Evolutionary conservation across 2,113 vertebrate genomes (phyloP).

Genomic region (Sinosuthora webbiana): DNA sequence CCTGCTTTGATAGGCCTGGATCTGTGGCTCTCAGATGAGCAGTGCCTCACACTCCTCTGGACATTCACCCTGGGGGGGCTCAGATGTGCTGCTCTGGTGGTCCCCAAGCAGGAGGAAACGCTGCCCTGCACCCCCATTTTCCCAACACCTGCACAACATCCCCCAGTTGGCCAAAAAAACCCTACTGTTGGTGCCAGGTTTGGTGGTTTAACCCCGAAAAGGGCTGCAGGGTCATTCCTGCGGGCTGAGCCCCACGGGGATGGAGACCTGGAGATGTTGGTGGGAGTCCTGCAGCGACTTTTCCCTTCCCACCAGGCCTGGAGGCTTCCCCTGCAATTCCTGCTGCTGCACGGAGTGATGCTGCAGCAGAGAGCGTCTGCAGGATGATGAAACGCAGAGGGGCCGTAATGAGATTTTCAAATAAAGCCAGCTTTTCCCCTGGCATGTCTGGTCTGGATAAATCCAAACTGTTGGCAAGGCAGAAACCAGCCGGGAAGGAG

Average conservation of each 20-base stretch:
- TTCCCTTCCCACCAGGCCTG: not conserved
- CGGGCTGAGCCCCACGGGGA: not conserved
- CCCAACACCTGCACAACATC: not conserved
- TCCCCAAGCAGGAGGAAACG: not conserved
- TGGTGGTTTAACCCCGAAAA: not conserved
- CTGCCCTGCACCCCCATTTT: not conserved
- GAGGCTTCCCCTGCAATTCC: conserved; percentile 19
- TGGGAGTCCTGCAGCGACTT: not conserved
- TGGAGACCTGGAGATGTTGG: not conserved
- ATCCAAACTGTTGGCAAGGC: not conserved
- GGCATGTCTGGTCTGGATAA: conserved; percentile 23
- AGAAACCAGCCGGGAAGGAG: not conserved
- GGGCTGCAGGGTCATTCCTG: too few relatives aligned
- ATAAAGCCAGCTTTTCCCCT: conserved; percentile 18
- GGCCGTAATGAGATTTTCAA: conserved; percentile 43
- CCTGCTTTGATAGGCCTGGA: not conserved
- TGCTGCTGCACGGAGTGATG: not conserved
- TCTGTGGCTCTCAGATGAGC: not conserved
- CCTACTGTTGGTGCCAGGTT: too few relatives aligned
- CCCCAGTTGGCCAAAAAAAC: not conserved
- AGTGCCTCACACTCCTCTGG: not conserved
- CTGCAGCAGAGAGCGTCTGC: conserved; percentile 5
- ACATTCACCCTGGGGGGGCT: not conserved
- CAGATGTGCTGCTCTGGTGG: not conserved
- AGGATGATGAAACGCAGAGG: conserved; percentile 55